Evolutionary conservation across 35 echinoderm and acorn worm species (phyloP).

Genomic region (Patiria miniata): DNA sequence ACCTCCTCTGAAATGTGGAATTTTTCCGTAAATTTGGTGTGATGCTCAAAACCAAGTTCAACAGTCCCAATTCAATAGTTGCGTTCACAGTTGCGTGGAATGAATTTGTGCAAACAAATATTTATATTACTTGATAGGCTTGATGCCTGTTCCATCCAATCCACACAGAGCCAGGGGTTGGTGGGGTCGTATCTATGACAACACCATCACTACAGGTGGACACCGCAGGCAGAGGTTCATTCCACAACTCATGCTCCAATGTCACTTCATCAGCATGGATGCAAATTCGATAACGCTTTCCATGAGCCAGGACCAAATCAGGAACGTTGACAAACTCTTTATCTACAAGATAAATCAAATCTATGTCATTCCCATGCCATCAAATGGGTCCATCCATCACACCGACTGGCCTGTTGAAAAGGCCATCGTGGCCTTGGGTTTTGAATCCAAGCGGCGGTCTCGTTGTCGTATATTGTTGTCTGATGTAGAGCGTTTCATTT

Average conservation of each 20-base stretch:
- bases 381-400: no score
- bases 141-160: conserved; percentile 23
- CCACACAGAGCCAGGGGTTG: conserved; percentile 42
- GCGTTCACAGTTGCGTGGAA: no score
- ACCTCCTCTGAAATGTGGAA: no score
- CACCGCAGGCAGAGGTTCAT: not conserved
- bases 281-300: conserved; percentile 34
- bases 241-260: conserved; percentile 6
- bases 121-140: conserved; percentile 24
- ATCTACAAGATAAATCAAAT: conserved; percentile 6
- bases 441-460: no score
- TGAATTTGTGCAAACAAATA: no score
- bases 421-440: no score
- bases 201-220: conserved; percentile 54
- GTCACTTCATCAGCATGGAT: conserved; percentile 27
- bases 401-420: no score
- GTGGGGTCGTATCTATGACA: conserved; percentile 46
- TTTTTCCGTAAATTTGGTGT: no score
- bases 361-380: not conserved
- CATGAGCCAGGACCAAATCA: conserved; percentile 13
- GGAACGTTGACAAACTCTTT: conserved; percentile 39
- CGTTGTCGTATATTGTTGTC: no score
- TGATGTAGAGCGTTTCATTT: no score
- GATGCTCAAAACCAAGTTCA: no score
- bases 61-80: no score